Evolutionary conservation across 1,140 invertebrate species (phyloP), one percentile per base, ranked within the genome.

Genomic region (Tetramorium parvispinum): DNA sequence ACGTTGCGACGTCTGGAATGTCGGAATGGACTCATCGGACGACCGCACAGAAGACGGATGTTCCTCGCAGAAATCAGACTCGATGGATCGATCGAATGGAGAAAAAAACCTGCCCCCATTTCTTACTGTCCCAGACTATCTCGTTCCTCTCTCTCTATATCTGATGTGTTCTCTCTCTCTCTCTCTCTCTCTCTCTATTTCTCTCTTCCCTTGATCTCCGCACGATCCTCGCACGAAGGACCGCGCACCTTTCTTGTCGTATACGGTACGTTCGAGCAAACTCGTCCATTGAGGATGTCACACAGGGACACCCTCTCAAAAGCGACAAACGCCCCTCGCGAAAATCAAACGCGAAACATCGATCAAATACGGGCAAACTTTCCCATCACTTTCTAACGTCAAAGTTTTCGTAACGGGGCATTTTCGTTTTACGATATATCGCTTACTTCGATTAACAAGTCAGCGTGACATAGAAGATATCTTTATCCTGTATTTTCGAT

Each of bases 1-100:
- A 83, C 70, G 68, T 83, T 43, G 79, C 79, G 79, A 83, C 68
- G 53, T 83, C 55, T 59, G 79, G 79, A 83, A 83, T 73, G 79
- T 59, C 68, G 79, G 68, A 73, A 83, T 83, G 79, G 79, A 83
- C 79, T 83, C 79, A 75, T 83, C 79, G 79, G 70, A 70, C 79
- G 53, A 83, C 79, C 79, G 79, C 79, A 73, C 79, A 7, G 79
- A 83, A 83, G 79, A 83, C 68, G 53, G 68, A 83, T 83, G 79
- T 53, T 73, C 53, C 7, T 73, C 68, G 53, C 79, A 59, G 79
- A 83, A 83, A 83, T 83, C 79, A 83, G 79, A 83, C 79, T 83
- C 79, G 79, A 83, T 83, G 68, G 79, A 83, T 83, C 79, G 79
- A 83, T 83, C 79, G 79, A 83, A 59, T 43, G 40, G n/a, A 49